These are phyloP conservation scores for Paraplagusia blochii DNA, from an alignment of 2,113 vertebrate genomes.

Conservation along the genomic window DNA sequence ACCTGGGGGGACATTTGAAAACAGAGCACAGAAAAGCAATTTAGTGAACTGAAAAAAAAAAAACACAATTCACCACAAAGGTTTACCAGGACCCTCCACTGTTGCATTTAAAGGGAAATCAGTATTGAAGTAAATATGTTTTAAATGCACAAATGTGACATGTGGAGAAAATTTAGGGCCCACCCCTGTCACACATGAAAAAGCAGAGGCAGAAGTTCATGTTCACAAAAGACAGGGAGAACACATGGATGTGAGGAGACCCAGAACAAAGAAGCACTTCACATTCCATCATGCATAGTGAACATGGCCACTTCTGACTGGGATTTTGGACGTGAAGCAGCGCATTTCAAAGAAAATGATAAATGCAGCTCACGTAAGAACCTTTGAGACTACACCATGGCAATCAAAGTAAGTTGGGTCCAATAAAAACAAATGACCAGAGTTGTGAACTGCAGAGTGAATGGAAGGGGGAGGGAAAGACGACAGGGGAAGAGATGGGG, in stretches of 20 bases:
- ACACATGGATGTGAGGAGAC: constrained; percentile 28
- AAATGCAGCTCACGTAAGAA: constrained; percentile 15
- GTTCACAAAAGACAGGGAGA: constrained; percentile 38
- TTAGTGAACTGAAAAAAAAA: neutral
- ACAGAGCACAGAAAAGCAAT: neutral
- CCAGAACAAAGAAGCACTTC: constrained; percentile 54
- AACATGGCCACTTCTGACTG: neutral
- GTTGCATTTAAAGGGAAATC: no score
- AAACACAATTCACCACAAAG: no score
- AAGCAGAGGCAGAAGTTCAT: constrained; percentile 39
- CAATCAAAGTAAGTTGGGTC: constrained; percentile 22
- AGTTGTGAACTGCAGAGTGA: constrained; percentile 39
- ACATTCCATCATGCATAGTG: constrained; percentile 53
- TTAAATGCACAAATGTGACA: neutral
- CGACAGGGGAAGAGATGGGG: constrained; percentile 36
- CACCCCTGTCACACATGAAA: constrained; percentile 28
- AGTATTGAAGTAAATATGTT: neutral
- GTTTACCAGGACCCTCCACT: no score
- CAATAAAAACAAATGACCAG: constrained; percentile 31
- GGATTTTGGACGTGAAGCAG: neutral
- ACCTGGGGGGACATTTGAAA: constrained; percentile 42
- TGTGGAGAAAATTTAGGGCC: no score
- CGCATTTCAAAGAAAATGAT: constrained; percentile 13
- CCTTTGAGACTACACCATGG: neutral
- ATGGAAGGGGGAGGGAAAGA: constrained; percentile 49